Evolutionary conservation across 2,113 vertebrate genomes (phyloP).

Genomic region (Pteronura brasiliensis): DNA sequence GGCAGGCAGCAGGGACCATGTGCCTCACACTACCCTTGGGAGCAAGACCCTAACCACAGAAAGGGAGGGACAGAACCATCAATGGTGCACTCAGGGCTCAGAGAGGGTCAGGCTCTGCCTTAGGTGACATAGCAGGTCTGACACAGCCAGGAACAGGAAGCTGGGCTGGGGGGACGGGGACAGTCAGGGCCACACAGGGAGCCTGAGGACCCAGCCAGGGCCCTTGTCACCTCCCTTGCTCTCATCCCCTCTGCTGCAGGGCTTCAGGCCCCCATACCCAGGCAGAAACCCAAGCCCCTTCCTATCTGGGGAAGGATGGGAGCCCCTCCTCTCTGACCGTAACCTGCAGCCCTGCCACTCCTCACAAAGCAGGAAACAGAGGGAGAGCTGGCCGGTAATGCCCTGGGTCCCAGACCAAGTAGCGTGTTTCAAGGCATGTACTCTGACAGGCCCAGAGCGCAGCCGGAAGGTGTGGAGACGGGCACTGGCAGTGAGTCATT

Average conservation of each 20-base stretch:
- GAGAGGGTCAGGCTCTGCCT: neutral
- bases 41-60: neutral
- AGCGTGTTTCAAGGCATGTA: neutral
- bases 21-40: neutral
- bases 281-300: slow-evolving; percentile 49
- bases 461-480: neutral
- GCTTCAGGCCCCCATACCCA: neutral
- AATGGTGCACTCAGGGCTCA: neutral
- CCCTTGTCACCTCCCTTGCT: neutral
- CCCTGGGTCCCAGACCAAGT: neutral
- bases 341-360: neutral
- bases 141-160: neutral
- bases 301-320: neutral
- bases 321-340: neutral
- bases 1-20: neutral
- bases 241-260: neutral
- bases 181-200: neutral
- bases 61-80: neutral
- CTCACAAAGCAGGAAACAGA: neutral
- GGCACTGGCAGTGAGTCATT: neutral
- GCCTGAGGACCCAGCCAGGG: neutral
- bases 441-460: neutral
- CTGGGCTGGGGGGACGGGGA: neutral
- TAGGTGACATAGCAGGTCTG: neutral
- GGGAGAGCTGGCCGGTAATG: neutral